phyloP scores from a whole-genome alignment of 2,888 invertebrate genomes.

The Drosophila limbata region DNA sequence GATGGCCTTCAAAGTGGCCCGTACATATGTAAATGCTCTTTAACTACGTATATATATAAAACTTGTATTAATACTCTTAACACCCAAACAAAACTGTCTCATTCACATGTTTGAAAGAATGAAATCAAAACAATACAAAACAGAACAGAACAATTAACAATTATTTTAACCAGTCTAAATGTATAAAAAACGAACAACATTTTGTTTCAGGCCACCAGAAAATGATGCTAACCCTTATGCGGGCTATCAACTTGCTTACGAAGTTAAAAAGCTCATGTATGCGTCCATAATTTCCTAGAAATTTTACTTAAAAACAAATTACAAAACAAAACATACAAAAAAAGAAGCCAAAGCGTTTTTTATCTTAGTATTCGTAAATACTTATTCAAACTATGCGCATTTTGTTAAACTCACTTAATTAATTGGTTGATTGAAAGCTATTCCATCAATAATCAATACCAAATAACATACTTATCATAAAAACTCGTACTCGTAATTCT shows the following conservation, averaged over 20 bases:
- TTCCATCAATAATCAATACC: conserved; percentile 54
- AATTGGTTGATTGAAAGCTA: conserved; percentile 76
- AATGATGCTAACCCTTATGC: conserved; percentile 97
- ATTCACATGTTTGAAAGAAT: conserved; percentile 46
- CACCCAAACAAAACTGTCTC: conserved; percentile 62
- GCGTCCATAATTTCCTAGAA: conserved; percentile 86
- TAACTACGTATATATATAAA: conserved; percentile 32
- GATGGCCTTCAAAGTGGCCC: conserved; percentile 34
- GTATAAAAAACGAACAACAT: conserved; percentile 82
- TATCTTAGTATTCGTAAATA: conserved; percentile 77
- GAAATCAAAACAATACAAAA: conserved; percentile 29
- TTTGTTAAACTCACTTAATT: conserved; percentile 69
- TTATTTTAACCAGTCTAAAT: conserved; percentile 66
- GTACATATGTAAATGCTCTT: conserved; percentile 75
- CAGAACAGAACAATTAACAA: conserved; percentile 16
- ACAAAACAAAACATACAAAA: conserved; percentile 41
- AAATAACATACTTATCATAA: conserved; percentile 35
- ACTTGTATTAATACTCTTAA: conserved; percentile 39
- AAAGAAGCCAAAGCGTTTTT: conserved; percentile 65
- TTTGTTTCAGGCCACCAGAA: conserved; percentile 93
- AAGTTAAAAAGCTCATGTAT: conserved; percentile 99
- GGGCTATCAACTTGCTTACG: conserved; percentile 99
- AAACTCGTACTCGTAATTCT: conserved; percentile 19
- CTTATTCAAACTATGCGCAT: conserved; percentile 74
- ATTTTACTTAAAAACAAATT: conserved; percentile 66